These are phyloP conservation scores for Bubo scandiacus DNA, from an alignment of 2,113 vertebrate genomes.

Conservation along the genomic window DNA sequence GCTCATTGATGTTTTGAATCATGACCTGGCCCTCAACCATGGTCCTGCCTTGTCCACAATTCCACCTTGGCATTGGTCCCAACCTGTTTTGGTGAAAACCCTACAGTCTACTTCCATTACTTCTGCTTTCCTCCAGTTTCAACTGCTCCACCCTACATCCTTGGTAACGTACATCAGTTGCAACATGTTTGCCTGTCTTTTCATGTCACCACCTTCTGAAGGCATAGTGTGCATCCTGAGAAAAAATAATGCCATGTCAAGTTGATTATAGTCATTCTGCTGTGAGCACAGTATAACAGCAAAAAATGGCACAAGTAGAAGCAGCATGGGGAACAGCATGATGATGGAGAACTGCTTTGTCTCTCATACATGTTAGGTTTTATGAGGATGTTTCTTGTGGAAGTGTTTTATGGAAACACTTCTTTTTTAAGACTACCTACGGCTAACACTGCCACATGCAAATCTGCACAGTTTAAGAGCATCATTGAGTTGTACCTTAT, in stretches of 20 bases:
- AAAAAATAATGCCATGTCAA: neutral
- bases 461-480: neutral
- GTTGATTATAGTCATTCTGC: neutral
- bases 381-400: neutral
- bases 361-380: neutral
- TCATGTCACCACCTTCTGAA: neutral
- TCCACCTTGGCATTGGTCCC: neutral
- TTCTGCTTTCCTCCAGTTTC: neutral
- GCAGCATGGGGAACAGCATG: accelerated
- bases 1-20: neutral
- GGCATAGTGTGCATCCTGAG: neutral
- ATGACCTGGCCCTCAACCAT: neutral
- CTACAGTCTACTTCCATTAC: neutral
- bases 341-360: neutral
- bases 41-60: neutral
- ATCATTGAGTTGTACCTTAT: neutral
- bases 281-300: neutral
- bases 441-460: neutral
- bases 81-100: neutral
- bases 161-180: neutral
- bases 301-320: neutral
- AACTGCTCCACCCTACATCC: neutral
- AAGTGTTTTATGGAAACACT: neutral
- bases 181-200: neutral
- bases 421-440: neutral